Base-by-base conservation (phyloP, 2,113 vertebrate species). In the Egretta garzetta region DNA sequence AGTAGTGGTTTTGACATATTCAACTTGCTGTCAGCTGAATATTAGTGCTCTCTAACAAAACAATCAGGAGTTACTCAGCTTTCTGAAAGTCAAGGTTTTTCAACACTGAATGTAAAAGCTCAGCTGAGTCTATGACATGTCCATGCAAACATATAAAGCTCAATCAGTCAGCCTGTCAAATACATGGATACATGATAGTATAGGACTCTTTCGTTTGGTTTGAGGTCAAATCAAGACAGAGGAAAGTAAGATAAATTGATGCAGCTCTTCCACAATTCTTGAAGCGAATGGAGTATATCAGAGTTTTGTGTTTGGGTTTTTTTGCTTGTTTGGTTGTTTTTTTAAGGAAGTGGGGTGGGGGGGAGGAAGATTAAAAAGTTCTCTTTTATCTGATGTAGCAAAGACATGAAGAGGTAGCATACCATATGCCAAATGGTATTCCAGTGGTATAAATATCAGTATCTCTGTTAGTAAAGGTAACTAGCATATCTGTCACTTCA, bases 401-500 rank as follows among this genome's bases (percentile, higher is more conserved):
- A 20, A 80, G 20, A 26, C 39, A 53, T 45, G 35, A 77, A 89
- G 76, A 73, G 33, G 18, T 56, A 7, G 18, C 14, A 43, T 43
- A 43, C 23, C 2, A 3, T 73, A 59, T 19, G 43, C 39, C 30
- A 80, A 15, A 23, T n/a, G 12, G 10, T 71, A 43, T 89, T 89
- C 41, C 41, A 60, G 0, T 22, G 22, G 4, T 83, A 7, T 66
- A 70, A 82, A 7, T 58, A 35, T 19, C 2, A 0, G 1, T 70
- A 74, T 30, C 24, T 75, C 22, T 88, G 20, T 68, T 73, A 80
- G 18, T 71, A 72, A 49, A 66, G 27, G 5, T 73, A 39, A 26
- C 12, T 6, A 8, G 15, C 5, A 0, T 68, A 33, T 45, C 6
- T 88, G 0, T 63, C 18, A 50, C 6, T 47, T 94, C 19, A 67